Evolutionary conservation across 2,113 vertebrate genomes (phyloP), one percentile per base, ranked within the genome.

Genomic region (Amphilophus citrinellus): DNA sequence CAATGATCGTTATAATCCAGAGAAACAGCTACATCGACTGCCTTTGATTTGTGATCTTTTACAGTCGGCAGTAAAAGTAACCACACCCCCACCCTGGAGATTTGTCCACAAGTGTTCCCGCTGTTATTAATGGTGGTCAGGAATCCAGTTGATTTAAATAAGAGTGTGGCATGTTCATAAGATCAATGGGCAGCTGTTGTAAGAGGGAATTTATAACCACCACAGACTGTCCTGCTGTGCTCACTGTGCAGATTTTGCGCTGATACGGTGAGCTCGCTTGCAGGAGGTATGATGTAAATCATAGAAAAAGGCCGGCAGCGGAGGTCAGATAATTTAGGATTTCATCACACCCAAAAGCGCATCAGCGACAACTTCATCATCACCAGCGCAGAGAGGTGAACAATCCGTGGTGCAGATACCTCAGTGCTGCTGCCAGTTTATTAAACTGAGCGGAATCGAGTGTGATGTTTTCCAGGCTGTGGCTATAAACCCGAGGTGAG

Each of bases 141-240:
- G 88, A 79, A 87, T 79, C 81, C 87, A 10, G 86, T 82, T 80
- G 87, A 91, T 92, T 91, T 80, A 86, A 90, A 91, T 88, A 79
- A 77, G 80, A 87, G 82, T 47, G 71, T 57, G n/a, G 76, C 85
- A 60, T 30, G 15, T 83, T 89, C 61, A 42, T 14, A n/a, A 78
- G 88, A 94, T 94, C 89, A 87, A 91, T 88, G 82, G 80, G 82
- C 76, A 71, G 89, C 80, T 93, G 92, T 91, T 92, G 92, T 84
- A 79, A 80, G 81, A 37, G 65, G 22, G 77, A 42, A 92, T 92
- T 94, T 92, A 91, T 81, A 85, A 77, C 27, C n/a, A 35, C 76
- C 76, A 24, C 77, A n/a, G n/a, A 44, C 73, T 30, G 71, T 77
- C 86, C 71, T 30, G 3, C 84, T 76, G 76, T 80, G 83, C 90